Conservation (phyloP, 2,888 invertebrate species). For the Eumacrocentrus americanus region DNA sequence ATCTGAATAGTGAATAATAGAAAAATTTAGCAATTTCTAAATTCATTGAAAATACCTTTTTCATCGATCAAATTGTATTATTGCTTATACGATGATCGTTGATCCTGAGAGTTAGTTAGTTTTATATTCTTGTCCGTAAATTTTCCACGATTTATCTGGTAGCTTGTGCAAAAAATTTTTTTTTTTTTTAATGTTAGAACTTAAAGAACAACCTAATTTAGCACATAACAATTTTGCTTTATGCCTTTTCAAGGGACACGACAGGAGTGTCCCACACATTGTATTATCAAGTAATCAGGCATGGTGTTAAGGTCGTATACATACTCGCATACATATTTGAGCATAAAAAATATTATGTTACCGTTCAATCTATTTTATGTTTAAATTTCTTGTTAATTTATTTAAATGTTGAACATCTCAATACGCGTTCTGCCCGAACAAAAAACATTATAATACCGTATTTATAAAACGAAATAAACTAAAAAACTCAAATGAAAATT, state of each 20-base stretch:
- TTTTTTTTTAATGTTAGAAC: too few species aligned
- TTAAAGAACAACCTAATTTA: too few species aligned
- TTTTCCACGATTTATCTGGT: background rate
- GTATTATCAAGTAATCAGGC: too few species aligned
- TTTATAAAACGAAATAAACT: conserved; percentile 12
- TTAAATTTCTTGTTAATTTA: conserved; percentile 1
- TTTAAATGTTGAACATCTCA: background rate
- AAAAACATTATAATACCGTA: conserved; percentile 3
- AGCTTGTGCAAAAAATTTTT: background rate
- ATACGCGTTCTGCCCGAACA: background rate
- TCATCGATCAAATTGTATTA: conserved; percentile 4
- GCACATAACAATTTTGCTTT: background rate
- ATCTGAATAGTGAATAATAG: conserved; percentile 6
- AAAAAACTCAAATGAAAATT: conserved; percentile 14
- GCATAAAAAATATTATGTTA: conserved; percentile 35
- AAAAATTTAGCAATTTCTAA: background rate
- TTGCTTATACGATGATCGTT: background rate
- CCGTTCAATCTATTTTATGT: conserved; percentile 17
- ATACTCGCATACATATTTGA: conserved; percentile 28
- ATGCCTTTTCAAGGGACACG: background rate
- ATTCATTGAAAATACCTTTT: conserved; percentile 13
- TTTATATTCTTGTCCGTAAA: too few species aligned
- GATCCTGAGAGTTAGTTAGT: background rate
- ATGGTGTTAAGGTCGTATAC: conserved; percentile 22
- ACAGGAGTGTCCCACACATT: background rate